A percentile compares a stretch with the other conserved stretches of the same genome.
Evolutionary conservation across 2,797 vertebrate species (phyloP).

Genomic region (Sus cebifrons): DNA sequence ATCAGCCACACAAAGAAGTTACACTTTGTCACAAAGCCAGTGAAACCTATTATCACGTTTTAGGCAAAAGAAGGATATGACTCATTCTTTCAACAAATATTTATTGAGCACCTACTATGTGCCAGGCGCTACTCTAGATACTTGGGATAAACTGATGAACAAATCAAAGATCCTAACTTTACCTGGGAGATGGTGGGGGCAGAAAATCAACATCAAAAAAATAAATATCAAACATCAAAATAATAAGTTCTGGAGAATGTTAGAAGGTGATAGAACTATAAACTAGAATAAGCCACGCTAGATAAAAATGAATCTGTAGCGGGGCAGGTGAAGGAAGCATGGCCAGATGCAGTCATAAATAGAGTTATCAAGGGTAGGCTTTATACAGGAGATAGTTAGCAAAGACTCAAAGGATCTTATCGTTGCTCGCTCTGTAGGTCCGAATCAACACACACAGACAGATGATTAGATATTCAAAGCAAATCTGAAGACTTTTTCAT

Average conservation of each 20-base stretch:
- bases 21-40: background rate
- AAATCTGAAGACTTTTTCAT: slow-evolving; percentile 45
- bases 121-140: background rate
- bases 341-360: background rate
- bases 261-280: background rate
- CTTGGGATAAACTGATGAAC: background rate
- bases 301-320: background rate
- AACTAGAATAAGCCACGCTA: background rate
- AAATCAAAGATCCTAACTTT: slow-evolving; percentile 23
- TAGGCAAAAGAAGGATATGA: background rate
- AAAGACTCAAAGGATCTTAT: background rate
- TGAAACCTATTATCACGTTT: slow-evolving; percentile 12
- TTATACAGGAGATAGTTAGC: background rate
- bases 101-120: slow-evolving; percentile 54
- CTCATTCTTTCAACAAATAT: background rate
- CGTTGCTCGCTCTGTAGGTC: background rate
- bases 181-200: background rate
- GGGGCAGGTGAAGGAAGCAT: background rate
- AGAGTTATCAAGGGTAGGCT: background rate
- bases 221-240: slow-evolving; percentile 34
- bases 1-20: background rate
- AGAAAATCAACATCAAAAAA: slow-evolving; percentile 51
- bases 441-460: background rate
- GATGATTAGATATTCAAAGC: slow-evolving; percentile 15
- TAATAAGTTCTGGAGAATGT: slow-evolving; percentile 19